A percentile compares a stretch with the other conserved stretches of the same genome.
Evolutionary conservation across 2,888 invertebrate genomes (phyloP).

Genomic region (Halictus quadricinctus): DNA sequence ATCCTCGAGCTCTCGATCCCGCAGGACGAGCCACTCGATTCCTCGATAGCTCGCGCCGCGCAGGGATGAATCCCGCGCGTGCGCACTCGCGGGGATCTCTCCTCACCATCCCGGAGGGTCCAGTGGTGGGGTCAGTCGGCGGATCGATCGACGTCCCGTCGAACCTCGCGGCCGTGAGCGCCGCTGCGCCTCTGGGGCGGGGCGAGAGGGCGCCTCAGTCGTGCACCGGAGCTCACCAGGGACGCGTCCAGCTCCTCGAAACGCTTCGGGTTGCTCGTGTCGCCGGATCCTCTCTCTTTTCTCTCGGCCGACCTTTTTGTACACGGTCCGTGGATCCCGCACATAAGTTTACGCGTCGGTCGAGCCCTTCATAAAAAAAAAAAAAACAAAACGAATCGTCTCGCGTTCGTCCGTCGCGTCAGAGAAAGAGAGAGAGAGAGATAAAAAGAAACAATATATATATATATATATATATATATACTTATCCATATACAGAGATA

Average conservation of each 20-base stretch:
- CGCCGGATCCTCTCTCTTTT: constrained; percentile 54
- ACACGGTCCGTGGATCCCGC: constrained; percentile 14
- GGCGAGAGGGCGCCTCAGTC: constrained; percentile 86
- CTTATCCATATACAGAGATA: not conserved
- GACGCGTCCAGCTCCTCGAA: constrained; percentile 82
- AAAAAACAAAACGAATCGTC: not conserved
- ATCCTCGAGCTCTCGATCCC: not conserved
- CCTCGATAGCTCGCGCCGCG: constrained; percentile 24
- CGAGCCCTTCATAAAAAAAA: not conserved
- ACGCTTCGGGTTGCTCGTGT: constrained; percentile 54
- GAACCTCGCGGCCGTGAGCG: constrained; percentile 53
- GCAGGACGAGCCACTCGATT: constrained; percentile 20
- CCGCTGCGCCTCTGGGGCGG: constrained; percentile 81
- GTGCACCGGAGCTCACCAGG: constrained; percentile 83
- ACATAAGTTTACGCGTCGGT: constrained; percentile 20
- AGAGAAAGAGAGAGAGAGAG: constrained; percentile 23
- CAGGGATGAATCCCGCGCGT: constrained; percentile 23
- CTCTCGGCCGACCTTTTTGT: constrained; percentile 27
- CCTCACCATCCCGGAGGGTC: constrained; percentile 9
- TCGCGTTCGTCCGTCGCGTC: not conserved
- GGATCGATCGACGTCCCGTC: constrained; percentile 70
- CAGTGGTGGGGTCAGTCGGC: constrained; percentile 58
- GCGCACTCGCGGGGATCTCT: constrained; percentile 29
- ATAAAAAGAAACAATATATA: constrained; percentile 28
- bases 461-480: not conserved